A percentile compares a stretch with the other conserved stretches of the same genome.
phyloP scores from a whole-genome alignment of 2,888 invertebrate genomes.

The Drosophila fulvimacula region DNA sequence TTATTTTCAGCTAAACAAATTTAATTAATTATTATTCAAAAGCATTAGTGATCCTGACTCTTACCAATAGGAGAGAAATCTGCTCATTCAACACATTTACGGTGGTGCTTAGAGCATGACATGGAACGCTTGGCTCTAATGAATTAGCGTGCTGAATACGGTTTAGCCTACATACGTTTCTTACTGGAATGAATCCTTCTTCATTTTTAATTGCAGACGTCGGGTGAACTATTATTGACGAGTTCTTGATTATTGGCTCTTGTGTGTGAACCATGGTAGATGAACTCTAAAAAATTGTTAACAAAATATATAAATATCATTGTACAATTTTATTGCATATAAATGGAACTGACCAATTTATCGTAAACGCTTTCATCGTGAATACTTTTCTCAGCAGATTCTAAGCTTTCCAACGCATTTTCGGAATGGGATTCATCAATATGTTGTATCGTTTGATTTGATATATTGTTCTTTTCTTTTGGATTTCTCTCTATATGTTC shows the following conservation, averaged over 20 bases:
- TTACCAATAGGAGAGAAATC: constrained; percentile 89
- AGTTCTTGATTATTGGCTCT: constrained; percentile 70
- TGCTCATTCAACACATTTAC: constrained; percentile 88
- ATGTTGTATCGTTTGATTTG: not conserved
- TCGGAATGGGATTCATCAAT: constrained; percentile 19
- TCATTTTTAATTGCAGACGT: constrained; percentile 27
- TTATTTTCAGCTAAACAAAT: constrained; percentile 88
- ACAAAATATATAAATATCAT: not conserved
- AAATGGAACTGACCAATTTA: constrained; percentile 70
- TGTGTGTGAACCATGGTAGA: constrained; percentile 58
- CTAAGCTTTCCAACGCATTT: constrained; percentile 17
- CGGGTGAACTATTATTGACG: constrained; percentile 63
- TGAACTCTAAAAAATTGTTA: constrained; percentile 48
- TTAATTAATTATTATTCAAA: not conserved
- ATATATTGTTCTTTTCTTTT: not conserved
- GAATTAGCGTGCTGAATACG: constrained; percentile 84
- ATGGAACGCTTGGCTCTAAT: constrained; percentile 87
- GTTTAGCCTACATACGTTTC: constrained; percentile 83
- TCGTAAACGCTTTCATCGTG: constrained; percentile 81
- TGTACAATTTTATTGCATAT: not conserved
- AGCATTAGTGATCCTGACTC: constrained; percentile 9
- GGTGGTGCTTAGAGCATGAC: constrained; percentile 87
- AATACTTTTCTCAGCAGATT: constrained; percentile 48
- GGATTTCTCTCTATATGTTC: not conserved
- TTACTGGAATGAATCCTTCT: constrained; percentile 35